Conservation (phyloP, 2,888 invertebrate species). For the Kryphioiulus occultus region DNA sequence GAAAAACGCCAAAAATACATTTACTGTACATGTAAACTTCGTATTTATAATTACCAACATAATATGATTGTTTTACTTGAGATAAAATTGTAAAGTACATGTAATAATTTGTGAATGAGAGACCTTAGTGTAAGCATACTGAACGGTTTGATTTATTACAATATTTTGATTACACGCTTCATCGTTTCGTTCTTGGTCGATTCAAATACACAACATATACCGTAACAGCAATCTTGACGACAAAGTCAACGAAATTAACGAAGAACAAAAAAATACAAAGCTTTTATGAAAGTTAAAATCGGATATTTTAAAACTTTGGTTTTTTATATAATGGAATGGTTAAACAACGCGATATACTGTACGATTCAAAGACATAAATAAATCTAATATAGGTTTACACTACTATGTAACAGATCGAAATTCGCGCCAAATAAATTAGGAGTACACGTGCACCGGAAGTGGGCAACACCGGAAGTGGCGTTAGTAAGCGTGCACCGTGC, state of each 20-base stretch:
- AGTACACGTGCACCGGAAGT: background rate
- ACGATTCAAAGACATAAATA: slow-evolving; percentile 27
- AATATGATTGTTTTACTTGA: no score
- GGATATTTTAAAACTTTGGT: slow-evolving; percentile 29
- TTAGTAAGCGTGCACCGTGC: background rate
- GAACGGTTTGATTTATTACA: background rate
- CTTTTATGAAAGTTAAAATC: slow-evolving; percentile 35
- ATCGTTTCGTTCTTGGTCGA: background rate
- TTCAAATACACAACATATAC: background rate
- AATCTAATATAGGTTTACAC: slow-evolving; percentile 6
- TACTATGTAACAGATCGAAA: slow-evolving; percentile 31
- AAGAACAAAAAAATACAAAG: background rate
- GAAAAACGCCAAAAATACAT: no score
- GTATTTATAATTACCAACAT: no score
- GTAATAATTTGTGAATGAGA: slow-evolving; percentile 5
- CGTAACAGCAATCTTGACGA: background rate
- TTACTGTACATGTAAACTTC: no score
- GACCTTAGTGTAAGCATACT: background rate
- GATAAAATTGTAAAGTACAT: no score
- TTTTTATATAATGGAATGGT: slow-evolving; percentile 37
- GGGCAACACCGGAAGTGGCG: background rate
- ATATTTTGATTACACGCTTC: slow-evolving; percentile 2
- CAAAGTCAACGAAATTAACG: background rate
- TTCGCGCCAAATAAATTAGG: slow-evolving; percentile 2
- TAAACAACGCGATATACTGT: background rate